Base-by-base conservation (phyloP, 2,113 vertebrate species). In the Lycaon pictus region DNA sequence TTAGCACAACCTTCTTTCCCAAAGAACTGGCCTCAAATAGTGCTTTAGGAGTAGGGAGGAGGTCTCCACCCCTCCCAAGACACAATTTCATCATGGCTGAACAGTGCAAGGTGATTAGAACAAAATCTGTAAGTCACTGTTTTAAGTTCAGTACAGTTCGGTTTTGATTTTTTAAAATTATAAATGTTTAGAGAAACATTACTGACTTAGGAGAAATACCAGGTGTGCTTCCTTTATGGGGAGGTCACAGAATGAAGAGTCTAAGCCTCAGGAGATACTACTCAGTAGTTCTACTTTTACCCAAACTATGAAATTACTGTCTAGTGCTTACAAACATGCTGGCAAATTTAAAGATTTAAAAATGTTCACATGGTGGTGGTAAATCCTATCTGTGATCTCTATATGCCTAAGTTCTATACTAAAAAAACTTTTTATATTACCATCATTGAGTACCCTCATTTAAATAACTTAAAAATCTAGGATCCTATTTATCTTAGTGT, bases 141-240 rank as follows among this genome's bases (percentile, higher is more conserved):
- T 65, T 62, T 93, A 88, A 53, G 6, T 63, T 86, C 11, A 90
- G 62, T 10, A 88, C 3, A 86, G n/a, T 2, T 37, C 35, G 60
- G 37, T 67, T 82, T 67, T 94, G 43, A 29, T 72, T 94, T 96
- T 94, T 86, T 17, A 0, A 27, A 85, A 71, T 63, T 89, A 16
- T 22, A 91, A 55, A 76, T 81, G 29, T 88, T 92, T 63, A 87
- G 19, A 93, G 43, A 92, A 92, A 92, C 80, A 43, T 63, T 16
- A 88, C 11, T 23, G 17, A 88, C 58, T 56, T 20, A 74, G 51
- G 22, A 94, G 35, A 88, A 96, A 79, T 65, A 84, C 23, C 27
- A 90, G 1, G 35, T 65, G 4, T 71, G 3, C 9, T 71, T 83
- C 27, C 17, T 82, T 69, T 71, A 43, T 4, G 53, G 67, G 48